These are phyloP conservation scores for Campylomormyrus tamandua DNA, from an alignment of 2,113 vertebrate species.

Conservation along the genomic window DNA sequence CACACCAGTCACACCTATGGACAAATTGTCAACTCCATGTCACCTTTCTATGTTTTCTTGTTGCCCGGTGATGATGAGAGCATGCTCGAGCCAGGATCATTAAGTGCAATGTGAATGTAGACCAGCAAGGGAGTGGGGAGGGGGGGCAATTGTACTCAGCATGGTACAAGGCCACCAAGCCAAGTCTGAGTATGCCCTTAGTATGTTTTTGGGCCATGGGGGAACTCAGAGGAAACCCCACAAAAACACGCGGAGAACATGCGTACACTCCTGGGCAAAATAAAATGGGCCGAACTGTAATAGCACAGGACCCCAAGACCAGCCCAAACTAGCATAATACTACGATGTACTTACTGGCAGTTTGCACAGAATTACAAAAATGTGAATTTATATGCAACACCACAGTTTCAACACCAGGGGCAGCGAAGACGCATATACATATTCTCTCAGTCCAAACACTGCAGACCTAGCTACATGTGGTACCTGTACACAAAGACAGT, in stretches of 20 bases:
- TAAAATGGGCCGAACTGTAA: background rate
- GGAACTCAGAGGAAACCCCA: background rate
- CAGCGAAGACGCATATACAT: background rate
- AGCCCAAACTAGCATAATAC: background rate
- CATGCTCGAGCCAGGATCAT: background rate
- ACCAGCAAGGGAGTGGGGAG: background rate
- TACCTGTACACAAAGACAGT: background rate
- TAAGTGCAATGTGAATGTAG: background rate
- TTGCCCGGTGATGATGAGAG: background rate
- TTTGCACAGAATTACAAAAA: background rate
- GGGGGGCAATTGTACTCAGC: background rate
- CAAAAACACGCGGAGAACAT: background rate
- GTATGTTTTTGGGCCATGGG: background rate
- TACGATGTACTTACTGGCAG: background rate
- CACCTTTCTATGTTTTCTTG: background rate
- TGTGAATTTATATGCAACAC: background rate
- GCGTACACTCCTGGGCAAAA: background rate
- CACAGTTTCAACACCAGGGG: background rate
- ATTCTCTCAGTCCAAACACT: background rate
- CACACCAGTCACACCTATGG: background rate
- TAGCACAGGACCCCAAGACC: background rate
- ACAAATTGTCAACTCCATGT: background rate
- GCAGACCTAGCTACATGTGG: background rate
- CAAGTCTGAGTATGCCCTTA: background rate
- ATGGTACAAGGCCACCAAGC: background rate